Percentiles rank a stretch among this genome's conserved stretches.
Evolutionary conservation across 2,888 invertebrate species (phyloP).

Genomic region (Hypselothyrea guttata): DNA sequence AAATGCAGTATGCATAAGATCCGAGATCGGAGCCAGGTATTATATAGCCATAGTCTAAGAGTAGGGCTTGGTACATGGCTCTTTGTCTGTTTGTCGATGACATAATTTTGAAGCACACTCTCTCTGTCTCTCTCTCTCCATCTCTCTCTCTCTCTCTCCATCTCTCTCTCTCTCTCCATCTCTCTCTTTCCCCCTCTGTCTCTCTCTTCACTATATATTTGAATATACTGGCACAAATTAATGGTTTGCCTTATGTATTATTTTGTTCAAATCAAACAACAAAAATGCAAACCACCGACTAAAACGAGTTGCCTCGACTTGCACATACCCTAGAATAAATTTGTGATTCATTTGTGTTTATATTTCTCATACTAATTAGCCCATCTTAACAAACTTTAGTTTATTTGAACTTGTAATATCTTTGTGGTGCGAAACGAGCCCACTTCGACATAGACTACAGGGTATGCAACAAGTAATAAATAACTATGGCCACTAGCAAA

Average conservation of each 20-base stretch:
- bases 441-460: too few relatives aligned
- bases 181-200: too few relatives aligned
- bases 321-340: not conserved
- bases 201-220: conserved; percentile 18
- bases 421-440: too few relatives aligned
- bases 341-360: too few relatives aligned
- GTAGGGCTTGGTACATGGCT: conserved; percentile 14
- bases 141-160: too few relatives aligned
- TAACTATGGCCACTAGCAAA: conserved; percentile 27
- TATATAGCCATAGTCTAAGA: conserved; percentile 8
- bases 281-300: conserved; percentile 18
- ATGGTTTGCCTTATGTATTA: conserved; percentile 50
- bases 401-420: too few relatives aligned
- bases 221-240: conserved; percentile 49
- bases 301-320: conserved; percentile 2
- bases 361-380: not conserved
- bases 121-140: too few relatives aligned
- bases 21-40: conserved; percentile 9
- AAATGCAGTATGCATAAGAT: conserved; percentile 17
- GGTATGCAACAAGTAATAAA: conserved; percentile 8
- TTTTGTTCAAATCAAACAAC: conserved; percentile 25
- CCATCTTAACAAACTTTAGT: too few relatives aligned
- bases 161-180: too few relatives aligned
- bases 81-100: conserved; percentile 33
- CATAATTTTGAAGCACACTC: conserved; percentile 45